phyloP scores from a whole-genome alignment of 1,140 invertebrate species.

The Apis dorsata region DNA sequence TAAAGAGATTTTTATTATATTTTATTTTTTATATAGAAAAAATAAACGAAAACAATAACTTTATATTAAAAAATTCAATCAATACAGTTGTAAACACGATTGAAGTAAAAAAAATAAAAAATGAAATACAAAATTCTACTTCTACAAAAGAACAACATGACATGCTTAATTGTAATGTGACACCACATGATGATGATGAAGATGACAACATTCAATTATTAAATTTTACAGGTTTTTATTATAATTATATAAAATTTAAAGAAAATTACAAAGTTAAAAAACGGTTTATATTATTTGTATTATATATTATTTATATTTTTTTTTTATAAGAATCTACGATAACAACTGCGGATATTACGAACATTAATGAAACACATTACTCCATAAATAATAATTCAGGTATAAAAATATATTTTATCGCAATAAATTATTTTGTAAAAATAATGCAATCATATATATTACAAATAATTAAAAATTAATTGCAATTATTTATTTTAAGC shows the following conservation, averaged over 20 bases:
- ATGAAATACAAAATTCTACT: neutral
- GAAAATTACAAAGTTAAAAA: neutral
- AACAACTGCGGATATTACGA: neutral
- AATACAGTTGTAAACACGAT: neutral
- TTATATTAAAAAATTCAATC: neutral
- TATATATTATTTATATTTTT: neutral
- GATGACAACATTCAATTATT: too few species aligned
- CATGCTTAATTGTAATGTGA: slow-evolving; percentile 42
- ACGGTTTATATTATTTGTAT: neutral
- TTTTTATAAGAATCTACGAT: neutral
- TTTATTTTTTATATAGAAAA: neutral
- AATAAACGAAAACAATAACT: neutral
- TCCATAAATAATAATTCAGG: neutral
- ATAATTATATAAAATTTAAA: neutral
- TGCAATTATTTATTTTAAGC: neutral
- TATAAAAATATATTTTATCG: neutral
- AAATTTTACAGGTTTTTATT: slow-evolving; percentile 13
- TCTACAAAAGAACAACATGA: slow-evolving; percentile 9
- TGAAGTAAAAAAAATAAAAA: neutral
- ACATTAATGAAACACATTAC: neutral
- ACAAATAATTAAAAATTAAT: neutral
- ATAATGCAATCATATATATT: neutral
- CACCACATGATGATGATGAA: slow-evolving; percentile 47
- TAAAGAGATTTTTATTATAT: neutral
- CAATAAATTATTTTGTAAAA: neutral